Evolutionary conservation across 1,140 invertebrate species (phyloP).

Genomic region (Ips nitidus): DNA sequence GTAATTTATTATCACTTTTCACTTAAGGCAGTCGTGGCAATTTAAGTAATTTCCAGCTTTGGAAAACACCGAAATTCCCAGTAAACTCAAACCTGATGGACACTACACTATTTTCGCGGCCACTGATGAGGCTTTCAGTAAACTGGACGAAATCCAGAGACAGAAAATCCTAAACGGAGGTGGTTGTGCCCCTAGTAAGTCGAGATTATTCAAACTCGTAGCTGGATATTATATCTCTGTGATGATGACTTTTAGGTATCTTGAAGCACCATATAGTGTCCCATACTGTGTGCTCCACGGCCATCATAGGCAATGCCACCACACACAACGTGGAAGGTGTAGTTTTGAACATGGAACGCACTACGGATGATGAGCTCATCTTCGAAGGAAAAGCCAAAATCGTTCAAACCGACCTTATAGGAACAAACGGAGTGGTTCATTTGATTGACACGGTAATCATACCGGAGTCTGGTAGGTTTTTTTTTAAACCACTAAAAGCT

Average conservation of each 20-base stretch:
- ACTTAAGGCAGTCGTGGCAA: not conserved
- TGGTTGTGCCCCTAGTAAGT: slow-evolving; percentile 56
- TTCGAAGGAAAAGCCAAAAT: slow-evolving; percentile 55
- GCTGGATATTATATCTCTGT: slow-evolving; percentile 1
- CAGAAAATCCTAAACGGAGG: slow-evolving; percentile 54
- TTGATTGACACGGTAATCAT: slow-evolving; percentile 67
- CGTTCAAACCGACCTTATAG: slow-evolving; percentile 56
- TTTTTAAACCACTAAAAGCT: not conserved
- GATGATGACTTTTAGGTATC: slow-evolving; percentile 54
- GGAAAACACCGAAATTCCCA: slow-evolving; percentile 57
- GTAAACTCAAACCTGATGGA: slow-evolving; percentile 56
- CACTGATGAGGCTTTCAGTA: slow-evolving; percentile 65
- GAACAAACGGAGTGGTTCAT: slow-evolving; percentile 71
- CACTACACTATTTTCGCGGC: slow-evolving; percentile 67
- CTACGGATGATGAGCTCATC: slow-evolving; percentile 53
- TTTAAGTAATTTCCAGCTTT: slow-evolving; percentile 40
- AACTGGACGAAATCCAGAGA: slow-evolving; percentile 52
- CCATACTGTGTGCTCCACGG: slow-evolving; percentile 65
- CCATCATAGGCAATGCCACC: slow-evolving; percentile 59
- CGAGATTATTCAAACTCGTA: not conserved
- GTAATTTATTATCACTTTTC: slow-evolving; percentile 33
- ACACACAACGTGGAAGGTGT: slow-evolving; percentile 60
- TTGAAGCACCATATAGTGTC: slow-evolving; percentile 66
- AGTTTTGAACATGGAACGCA: slow-evolving; percentile 57
- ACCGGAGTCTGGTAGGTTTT: slow-evolving; percentile 53